Conservation (phyloP, 2,113 vertebrate genomes). For the Morone saxatilis region DNA sequence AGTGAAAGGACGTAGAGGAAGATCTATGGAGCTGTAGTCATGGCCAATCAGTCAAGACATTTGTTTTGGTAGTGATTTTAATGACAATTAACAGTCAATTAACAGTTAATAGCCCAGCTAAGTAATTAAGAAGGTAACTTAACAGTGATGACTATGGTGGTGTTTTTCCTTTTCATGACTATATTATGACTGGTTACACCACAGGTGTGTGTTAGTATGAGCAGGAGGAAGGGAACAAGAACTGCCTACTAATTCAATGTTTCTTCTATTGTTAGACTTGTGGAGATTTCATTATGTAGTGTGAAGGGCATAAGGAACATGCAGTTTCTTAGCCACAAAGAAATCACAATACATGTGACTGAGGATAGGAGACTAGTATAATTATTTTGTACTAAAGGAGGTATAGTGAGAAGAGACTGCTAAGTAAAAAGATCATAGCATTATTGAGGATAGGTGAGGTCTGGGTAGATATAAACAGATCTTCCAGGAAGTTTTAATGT, state of each 20-base stretch:
- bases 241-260: background rate
- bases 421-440: too few species aligned
- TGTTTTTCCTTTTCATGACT: slow-evolving; percentile 7
- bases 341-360: background rate
- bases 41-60: slow-evolving; percentile 40
- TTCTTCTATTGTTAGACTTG: background rate
- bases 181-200: slow-evolving; percentile 7
- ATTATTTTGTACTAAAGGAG: background rate
- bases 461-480: too few species aligned
- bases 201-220: background rate
- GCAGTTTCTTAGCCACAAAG: background rate
- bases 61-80: slow-evolving; percentile 45
- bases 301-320: background rate
- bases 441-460: too few species aligned
- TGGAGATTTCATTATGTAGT: background rate
- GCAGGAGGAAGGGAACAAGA: background rate
- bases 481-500: too few species aligned
- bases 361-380: background rate
- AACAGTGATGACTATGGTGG: slow-evolving; percentile 36
- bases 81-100: slow-evolving; percentile 55
- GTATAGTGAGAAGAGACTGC: background rate
- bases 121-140: slow-evolving; percentile 35
- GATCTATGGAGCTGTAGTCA: slow-evolving; percentile 36
- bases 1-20: background rate
- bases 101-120: slow-evolving; percentile 38